Evolutionary conservation across 2,797 vertebrate genomes (phyloP).

Genomic region (Chanos chanos): DNA sequence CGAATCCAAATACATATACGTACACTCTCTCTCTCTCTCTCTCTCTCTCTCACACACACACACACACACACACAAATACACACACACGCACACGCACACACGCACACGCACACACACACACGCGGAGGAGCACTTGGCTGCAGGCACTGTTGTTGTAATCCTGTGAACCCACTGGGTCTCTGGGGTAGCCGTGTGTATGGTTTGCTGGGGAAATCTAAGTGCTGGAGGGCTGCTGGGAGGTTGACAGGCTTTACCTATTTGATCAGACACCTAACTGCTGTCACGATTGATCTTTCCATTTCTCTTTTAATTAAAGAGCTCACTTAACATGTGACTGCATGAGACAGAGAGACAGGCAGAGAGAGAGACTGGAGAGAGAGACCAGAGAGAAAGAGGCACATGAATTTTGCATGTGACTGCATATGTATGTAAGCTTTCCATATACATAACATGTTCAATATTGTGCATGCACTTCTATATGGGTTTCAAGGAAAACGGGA

Average conservation of each 20-base stretch:
- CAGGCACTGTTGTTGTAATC: constrained; percentile 19
- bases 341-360: background rate
- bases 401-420: too few relatives aligned
- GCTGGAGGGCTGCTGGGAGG: background rate
- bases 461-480: too few relatives aligned
- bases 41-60: background rate
- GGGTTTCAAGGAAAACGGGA: too few relatives aligned
- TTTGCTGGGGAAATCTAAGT: background rate
- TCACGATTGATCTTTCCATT: constrained; percentile 16
- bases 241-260: background rate
- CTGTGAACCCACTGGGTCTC: constrained; percentile 18
- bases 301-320: constrained; percentile 32
- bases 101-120: background rate
- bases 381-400: too few relatives aligned
- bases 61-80: background rate
- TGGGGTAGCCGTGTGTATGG: background rate
- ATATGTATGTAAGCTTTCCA: too few relatives aligned
- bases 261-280: constrained; percentile 25
- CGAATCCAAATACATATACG: too few relatives aligned
- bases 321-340: background rate
- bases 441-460: too few relatives aligned
- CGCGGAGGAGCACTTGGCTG: constrained; percentile 10
- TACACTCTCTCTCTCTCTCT: background rate
- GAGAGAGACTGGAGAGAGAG: background rate
- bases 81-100: background rate